Conservation (phyloP, 2,888 invertebrate species). For the Phyto melanocephala region DNA sequence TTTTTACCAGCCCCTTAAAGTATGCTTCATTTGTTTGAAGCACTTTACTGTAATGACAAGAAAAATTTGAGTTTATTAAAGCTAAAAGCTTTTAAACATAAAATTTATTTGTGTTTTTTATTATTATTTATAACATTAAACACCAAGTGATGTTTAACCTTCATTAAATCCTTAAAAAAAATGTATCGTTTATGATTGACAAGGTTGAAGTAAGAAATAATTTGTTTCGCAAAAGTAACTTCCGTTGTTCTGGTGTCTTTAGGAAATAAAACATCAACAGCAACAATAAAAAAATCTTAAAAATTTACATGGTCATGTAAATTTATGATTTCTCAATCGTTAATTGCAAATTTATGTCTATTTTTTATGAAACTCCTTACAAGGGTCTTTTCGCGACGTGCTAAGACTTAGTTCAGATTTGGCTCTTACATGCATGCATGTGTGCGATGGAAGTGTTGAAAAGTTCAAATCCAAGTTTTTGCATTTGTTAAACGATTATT, state of each 20-base stretch:
- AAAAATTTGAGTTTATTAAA: no score
- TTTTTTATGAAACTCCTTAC: background rate
- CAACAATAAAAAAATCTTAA: background rate
- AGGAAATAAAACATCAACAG: background rate
- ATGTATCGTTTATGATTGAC: background rate
- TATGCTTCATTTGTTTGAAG: no score
- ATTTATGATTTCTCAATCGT: slow-evolving; percentile 10
- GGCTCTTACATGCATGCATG: background rate
- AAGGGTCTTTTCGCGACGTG: background rate
- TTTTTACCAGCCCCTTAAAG: no score
- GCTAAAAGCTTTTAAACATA: no score
- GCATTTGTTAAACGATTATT: background rate
- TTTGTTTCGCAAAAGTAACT: background rate
- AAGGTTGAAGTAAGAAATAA: background rate
- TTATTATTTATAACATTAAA: slow-evolving; percentile 4
- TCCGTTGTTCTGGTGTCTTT: slow-evolving; percentile 39
- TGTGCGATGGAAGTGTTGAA: background rate
- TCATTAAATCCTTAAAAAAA: slow-evolving; percentile 10
- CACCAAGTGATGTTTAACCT: background rate
- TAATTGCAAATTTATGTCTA: background rate
- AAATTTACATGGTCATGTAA: slow-evolving; percentile 13
- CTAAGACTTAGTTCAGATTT: no score
- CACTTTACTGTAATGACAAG: no score
- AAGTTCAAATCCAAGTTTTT: slow-evolving; percentile 22
- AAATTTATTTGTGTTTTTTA: background rate